Percentiles rank a stretch among this genome's conserved stretches.
Conservation (phyloP, 2,888 invertebrate genomes). For the Congeria kusceri region DNA sequence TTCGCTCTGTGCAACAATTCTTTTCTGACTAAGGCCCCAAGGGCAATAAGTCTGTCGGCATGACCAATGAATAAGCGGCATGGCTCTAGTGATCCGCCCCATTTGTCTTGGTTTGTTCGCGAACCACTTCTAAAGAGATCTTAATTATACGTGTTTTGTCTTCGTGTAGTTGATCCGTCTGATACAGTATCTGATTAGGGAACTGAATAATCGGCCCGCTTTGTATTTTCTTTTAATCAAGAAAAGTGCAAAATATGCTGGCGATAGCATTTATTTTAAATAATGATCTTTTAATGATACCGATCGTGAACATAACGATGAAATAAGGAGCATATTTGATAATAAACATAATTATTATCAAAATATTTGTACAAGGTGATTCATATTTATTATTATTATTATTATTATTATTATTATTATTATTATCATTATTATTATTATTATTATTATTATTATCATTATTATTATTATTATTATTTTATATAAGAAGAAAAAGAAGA, state of each 20-base stretch:
- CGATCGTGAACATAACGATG: not conserved
- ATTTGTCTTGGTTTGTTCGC: not conserved
- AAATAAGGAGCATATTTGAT: no score
- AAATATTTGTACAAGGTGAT: no score
- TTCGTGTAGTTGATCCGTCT: not conserved
- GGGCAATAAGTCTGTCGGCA: constrained; percentile 6
- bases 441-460: constrained; percentile 1
- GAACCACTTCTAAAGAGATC: not conserved
- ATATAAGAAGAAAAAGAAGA: constrained; percentile 45
- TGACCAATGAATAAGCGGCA: not conserved
- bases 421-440: constrained; percentile 2
- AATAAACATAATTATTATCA: no score
- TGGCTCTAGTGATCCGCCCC: not conserved
- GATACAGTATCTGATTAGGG: no score
- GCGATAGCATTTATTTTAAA: no score
- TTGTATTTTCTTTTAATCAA: no score
- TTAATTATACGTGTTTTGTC: constrained; percentile 7
- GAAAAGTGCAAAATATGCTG: no score
- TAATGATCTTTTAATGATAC: not conserved
- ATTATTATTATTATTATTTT: not conserved
- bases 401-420: not conserved
- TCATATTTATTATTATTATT: no score
- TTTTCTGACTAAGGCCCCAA: not conserved
- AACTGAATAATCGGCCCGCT: no score
- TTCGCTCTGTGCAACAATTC: not conserved